These are phyloP conservation scores for Xerus inauris DNA, from an alignment of 2,113 vertebrate species.

Conservation along the genomic window DNA sequence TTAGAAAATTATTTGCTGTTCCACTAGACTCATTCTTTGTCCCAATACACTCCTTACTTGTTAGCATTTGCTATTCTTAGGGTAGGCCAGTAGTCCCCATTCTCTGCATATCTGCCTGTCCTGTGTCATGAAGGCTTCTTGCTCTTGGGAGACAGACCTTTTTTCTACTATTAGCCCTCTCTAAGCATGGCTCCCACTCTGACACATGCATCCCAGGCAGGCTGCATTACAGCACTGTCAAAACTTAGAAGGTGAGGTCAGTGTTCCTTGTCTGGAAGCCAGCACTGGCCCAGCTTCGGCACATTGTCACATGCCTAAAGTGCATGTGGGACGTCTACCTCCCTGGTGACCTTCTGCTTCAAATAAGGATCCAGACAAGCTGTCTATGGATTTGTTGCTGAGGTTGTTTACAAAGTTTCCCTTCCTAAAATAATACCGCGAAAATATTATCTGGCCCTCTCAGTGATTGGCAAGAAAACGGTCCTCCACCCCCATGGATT, in stretches of 20 bases:
- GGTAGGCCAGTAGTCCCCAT: fast-evolving
- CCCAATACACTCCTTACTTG: fast-evolving
- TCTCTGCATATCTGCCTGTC: fast-evolving
- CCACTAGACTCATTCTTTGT: not conserved
- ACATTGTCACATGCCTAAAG: constrained; percentile 6
- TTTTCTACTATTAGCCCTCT: fast-evolving
- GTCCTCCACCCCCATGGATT: not conserved
- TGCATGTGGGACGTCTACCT: constrained; percentile 31
- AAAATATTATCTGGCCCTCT: constrained; percentile 40
- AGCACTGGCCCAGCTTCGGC: not conserved
- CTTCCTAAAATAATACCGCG: constrained; percentile 66
- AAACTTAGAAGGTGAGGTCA: constrained; percentile 12
- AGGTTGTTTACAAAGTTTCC: constrained; percentile 62
- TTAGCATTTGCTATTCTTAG: not conserved
- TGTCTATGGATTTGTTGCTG: constrained; percentile 61
- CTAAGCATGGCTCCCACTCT: not conserved
- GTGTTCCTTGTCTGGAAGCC: not conserved
- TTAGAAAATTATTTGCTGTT: not conserved
- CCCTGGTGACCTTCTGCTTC: constrained; percentile 64
- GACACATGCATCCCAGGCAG: fast-evolving
- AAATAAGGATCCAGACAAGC: constrained; percentile 42
- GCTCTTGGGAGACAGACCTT: fast-evolving
- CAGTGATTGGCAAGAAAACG: not conserved
- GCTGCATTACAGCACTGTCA: not conserved
- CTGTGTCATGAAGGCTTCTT: fast-evolving